These are phyloP conservation scores for Pseudopleuronectes americanus DNA, from an alignment of 2,797 vertebrate genomes.

Conservation along the genomic window DNA sequence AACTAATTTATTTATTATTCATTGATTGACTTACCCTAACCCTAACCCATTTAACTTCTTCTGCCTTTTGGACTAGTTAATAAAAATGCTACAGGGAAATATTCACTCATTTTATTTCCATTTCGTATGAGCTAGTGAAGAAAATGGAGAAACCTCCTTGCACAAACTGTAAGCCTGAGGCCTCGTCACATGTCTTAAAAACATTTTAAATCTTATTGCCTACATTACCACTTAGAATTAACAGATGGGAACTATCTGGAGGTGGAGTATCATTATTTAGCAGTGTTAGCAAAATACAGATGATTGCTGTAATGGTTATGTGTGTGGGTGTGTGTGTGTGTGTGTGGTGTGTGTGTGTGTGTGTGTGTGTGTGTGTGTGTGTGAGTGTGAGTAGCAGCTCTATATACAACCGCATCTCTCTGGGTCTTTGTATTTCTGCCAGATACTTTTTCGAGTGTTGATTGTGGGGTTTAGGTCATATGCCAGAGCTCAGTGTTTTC, in stretches of 20 bases:
- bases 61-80: background rate
- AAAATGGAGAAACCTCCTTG: slow-evolving; percentile 9
- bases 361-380: slow-evolving; percentile 9
- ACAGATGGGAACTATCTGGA: background rate
- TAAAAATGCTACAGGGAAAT: background rate
- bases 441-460: slow-evolving; percentile 48
- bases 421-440: slow-evolving; percentile 32
- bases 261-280: slow-evolving; percentile 7
- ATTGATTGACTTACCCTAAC: background rate
- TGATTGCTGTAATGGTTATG: background rate
- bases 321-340: background rate
- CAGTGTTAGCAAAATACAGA: background rate
- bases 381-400: slow-evolving; percentile 11
- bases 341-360: background rate
- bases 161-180: slow-evolving; percentile 4
- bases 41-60: too few relatives aligned
- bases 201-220: slow-evolving; percentile 14
- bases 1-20: background rate
- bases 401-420: slow-evolving; percentile 22
- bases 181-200: slow-evolving; percentile 5
- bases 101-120: background rate
- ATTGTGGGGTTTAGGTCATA: slow-evolving; percentile 57
- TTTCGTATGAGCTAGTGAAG: background rate
- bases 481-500: slow-evolving; percentile 52
- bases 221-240: background rate